These are phyloP conservation scores for Drosophila orena DNA, from an alignment of 1,140 invertebrate species.

Conservation along the genomic window DNA sequence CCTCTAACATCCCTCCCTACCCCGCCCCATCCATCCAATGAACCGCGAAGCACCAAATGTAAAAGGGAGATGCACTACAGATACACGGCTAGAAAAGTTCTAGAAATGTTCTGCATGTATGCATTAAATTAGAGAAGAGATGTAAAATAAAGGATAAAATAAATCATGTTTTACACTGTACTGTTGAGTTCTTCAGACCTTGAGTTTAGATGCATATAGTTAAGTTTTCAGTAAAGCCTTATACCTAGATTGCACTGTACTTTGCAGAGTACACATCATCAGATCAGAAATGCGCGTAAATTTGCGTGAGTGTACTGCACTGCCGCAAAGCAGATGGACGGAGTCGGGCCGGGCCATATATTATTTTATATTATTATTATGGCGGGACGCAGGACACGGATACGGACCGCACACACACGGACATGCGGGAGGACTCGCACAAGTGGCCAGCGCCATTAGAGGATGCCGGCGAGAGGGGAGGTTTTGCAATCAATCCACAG, in stretches of 20 bases:
- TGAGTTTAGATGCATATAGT: too few species aligned
- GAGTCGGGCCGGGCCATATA: conserved; percentile 61
- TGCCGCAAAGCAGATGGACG: conserved; percentile 46
- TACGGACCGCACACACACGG: conserved; percentile 49
- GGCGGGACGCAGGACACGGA: conserved; percentile 44
- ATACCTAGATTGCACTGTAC: too few species aligned
- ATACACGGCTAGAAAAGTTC: conserved; percentile 18
- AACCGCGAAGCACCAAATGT: conserved; percentile 67
- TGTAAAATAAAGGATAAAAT: too few species aligned
- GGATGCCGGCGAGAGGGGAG: background rate
- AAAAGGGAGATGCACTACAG: conserved; percentile 27
- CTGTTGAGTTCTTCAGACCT: too few species aligned
- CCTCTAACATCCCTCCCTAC: conserved; percentile 9
- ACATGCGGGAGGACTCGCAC: conserved; percentile 53
- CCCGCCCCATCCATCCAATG: conserved; percentile 46
- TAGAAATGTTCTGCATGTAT: too few species aligned
- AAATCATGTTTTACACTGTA: too few species aligned
- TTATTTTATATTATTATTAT: conserved; percentile 81
- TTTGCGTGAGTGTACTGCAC: conserved; percentile 27
- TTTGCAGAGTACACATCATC: background rate
- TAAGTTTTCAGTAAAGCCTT: too few species aligned
- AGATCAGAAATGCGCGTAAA: too few species aligned
- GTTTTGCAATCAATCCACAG: conserved; percentile 79
- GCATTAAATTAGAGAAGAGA: too few species aligned
- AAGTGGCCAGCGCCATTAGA: conserved; percentile 63